Base-by-base conservation (phyloP, 2,888 invertebrate genomes). In the Timema podura region DNA sequence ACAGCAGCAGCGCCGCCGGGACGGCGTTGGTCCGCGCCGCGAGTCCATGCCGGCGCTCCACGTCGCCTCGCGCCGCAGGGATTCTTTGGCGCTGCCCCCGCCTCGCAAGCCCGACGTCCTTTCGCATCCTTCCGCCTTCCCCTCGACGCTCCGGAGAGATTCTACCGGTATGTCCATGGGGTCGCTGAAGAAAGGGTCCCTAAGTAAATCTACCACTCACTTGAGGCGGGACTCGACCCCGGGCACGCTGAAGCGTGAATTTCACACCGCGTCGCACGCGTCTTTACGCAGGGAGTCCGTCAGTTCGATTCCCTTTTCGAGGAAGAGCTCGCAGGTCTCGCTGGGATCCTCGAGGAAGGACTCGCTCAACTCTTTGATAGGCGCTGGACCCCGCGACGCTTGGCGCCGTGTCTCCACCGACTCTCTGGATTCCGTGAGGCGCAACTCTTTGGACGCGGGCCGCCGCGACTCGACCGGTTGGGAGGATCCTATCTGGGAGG, bases 41-140 rank as follows among this genome's bases (percentile, higher is more conserved):
- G 82, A 82, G 74, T 83, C 82, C 5, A 82, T 83, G 82, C 83
- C 82, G 5, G 80, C 81, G 5, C 71, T 65, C 9, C 68, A 68
- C 45, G 48, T 65, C 16, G 51, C 65, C 49, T 61, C 59, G n/a
- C 70, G 67, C 6, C 48, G 67, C 2, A 48, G 59, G n/a, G 65
- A 69, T 46, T 70, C 69, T 5, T 46, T 73, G 49, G 71, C 71
- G 16, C 15, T 54, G 2, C 68, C 68, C 6, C 67, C 61, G 15
- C 51, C 64, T 2, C 68, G 68, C 13, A 65, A 69, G 13, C 68
- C 67, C n/a, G 57, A 59, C 11, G 30, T 57, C 48, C 70, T 89
- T 74, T 86, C 87, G 75, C 91, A 91, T 78, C 91, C 91, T 0
- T 89, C 90, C 44, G 84, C 86, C 46, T 91, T 91, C 78, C 89